A percentile compares a stretch with the other conserved stretches of the same genome.
Evolutionary conservation across 2,113 vertebrate genomes (phyloP).

Genomic region (Leptobrachium ailaonicum): DNA sequence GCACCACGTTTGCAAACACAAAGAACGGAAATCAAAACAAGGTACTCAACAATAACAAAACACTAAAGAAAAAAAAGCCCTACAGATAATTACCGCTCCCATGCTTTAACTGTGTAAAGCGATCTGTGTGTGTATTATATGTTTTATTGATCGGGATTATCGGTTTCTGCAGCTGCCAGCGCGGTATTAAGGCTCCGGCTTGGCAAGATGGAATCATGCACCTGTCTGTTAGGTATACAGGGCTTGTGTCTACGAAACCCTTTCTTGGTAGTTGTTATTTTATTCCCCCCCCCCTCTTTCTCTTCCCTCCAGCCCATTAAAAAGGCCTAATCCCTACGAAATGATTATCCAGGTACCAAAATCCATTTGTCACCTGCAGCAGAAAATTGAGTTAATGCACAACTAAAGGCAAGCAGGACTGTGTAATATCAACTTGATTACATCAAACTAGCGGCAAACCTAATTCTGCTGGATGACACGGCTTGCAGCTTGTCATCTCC

Average conservation of each 20-base stretch:
- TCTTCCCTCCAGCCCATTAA: conserved; percentile 81
- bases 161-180: conserved; percentile 60
- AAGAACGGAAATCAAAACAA: no score
- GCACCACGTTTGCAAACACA: no score
- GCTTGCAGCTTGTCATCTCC: conserved; percentile 98
- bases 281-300: conserved; percentile 65
- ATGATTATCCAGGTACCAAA: conserved; percentile 95
- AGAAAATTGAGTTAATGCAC: conserved; percentile 98
- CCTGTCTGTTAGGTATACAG: conserved; percentile 65
- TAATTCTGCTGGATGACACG: conserved; percentile 98
- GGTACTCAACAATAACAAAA: no score
- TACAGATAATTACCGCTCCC: no score
- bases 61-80: no score
- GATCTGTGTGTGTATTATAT: not conserved
- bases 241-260: conserved; percentile 60
- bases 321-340: conserved; percentile 92
- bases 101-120: no score
- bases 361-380: conserved; percentile 95
- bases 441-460: conserved; percentile 96
- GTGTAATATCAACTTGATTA: conserved; percentile 99
- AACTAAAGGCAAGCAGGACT: conserved; percentile 96
- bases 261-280: conserved; percentile 50
- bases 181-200: conserved; percentile 65
- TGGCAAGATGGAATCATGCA: conserved; percentile 70
- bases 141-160: conserved; percentile 11